phyloP scores from a whole-genome alignment of 2,797 vertebrate genomes.

The Phaenicophaeus curvirostris region DNA sequence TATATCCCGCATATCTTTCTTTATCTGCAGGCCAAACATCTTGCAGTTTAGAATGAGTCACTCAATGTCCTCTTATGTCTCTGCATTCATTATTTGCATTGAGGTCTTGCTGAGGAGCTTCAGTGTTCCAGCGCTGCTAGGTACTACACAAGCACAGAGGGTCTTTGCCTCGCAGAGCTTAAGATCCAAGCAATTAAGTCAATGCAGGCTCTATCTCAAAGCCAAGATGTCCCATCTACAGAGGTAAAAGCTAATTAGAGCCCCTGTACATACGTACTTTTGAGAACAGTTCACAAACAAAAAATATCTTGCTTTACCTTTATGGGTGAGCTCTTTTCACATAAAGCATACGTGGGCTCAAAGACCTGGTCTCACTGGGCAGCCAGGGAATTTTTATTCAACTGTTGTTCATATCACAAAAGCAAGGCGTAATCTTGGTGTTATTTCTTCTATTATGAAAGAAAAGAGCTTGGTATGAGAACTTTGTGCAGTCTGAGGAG shows the following conservation, averaged over 20 bases:
- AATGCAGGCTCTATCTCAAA: slow-evolving; percentile 1
- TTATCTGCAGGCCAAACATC: slow-evolving; percentile 46
- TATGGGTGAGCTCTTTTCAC: neutral
- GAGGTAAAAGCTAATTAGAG: slow-evolving; percentile 44
- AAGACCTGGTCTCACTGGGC: neutral
- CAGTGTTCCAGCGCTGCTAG: slow-evolving; percentile 1
- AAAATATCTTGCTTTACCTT: neutral
- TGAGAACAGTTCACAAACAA: neutral
- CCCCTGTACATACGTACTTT: neutral
- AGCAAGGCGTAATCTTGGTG: neutral
- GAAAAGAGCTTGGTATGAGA: neutral
- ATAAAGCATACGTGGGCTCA: neutral
- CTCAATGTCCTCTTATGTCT: slow-evolving; percentile 44
- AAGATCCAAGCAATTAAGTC: slow-evolving; percentile 51
- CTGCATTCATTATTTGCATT: slow-evolving; percentile 50
- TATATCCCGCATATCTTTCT: slow-evolving; percentile 45
- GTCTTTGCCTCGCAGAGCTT: slow-evolving; percentile 5
- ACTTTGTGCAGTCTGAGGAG: neutral
- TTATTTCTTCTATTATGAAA: neutral
- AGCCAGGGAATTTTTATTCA: neutral
- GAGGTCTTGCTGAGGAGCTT: slow-evolving; percentile 43
- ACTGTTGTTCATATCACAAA: neutral
- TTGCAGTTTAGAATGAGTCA: slow-evolving; percentile 34
- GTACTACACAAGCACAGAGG: slow-evolving; percentile 2
- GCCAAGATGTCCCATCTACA: slow-evolving; percentile 24